Base-by-base conservation (phyloP, 1,140 invertebrate genomes). In the Drosophila triauraria region DNA sequence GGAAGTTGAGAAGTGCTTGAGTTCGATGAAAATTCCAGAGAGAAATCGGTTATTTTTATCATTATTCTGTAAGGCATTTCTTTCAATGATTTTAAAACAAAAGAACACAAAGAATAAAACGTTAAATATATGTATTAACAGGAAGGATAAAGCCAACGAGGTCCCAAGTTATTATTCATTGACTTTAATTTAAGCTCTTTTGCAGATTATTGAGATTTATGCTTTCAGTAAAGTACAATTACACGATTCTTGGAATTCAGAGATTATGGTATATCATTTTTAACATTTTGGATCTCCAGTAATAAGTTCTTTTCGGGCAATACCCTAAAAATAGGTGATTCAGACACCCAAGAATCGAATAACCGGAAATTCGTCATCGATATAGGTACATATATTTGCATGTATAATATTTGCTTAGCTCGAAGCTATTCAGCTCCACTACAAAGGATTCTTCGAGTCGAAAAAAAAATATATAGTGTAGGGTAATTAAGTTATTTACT, bases 191-290 rank as follows among this genome's bases (percentile, higher is more conserved):
- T 64, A 48, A 40, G 32, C n/a, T 67, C 35, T 25, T 67, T 13
- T 40, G 38, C 13, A 46, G 43, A 63, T 63, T 67, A 67, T 54
- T 54, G 32, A 54, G 64, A 70, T 70, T 70, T 70, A 70, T 69
- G 67, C n/a, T 12, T 68, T 27, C 47, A 44, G 38, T 53, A 20
- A 67, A 30, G 9, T 12, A 32, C 35, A 48, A 63, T 47, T 68
- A 25, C 25, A 57, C 12, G 35, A 38, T 62, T 56, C 32, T 40
- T 40, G 1, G 27, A 62, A 17, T 35, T 53, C 15, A 5, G 2
- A 38, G 3, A 48, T 59, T 20, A 23, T 12, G 7, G 4, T 3
- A 3, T 27, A 59, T 20, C n/a, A 43, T 32, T 20, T 15, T 12
- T 5, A 25, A 15, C 48, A 17, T n/a, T 40, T 32, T 17, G 9